Conservation (phyloP, 2,888 invertebrate genomes). For the Heteropelma amictum region DNA sequence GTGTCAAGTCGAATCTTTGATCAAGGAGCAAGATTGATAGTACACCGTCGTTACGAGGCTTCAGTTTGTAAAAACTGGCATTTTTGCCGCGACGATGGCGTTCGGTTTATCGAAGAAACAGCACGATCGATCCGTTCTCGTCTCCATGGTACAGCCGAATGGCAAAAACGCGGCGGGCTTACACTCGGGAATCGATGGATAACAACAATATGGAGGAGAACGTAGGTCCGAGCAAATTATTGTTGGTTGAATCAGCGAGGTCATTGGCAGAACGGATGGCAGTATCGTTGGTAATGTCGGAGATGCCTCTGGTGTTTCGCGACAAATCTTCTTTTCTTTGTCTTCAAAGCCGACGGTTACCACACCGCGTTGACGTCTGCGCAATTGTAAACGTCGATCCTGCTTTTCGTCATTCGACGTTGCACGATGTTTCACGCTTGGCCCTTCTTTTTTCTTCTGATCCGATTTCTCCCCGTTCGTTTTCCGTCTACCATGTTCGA, state of each 20-base stretch:
- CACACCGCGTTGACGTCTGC: slow-evolving; percentile 30
- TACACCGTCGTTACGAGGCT: not conserved
- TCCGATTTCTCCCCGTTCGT: not conserved
- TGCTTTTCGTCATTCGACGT: slow-evolving; percentile 6
- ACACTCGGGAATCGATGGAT: not conserved
- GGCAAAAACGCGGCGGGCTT: not conserved
- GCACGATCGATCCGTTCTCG: not conserved
- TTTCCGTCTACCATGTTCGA: not conserved
- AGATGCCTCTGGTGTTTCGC: not conserved
- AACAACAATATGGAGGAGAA: slow-evolving; percentile 4
- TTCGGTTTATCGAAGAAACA: not conserved
- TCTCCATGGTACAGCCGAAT: slow-evolving; percentile 5
- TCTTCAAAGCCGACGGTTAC: slow-evolving; percentile 46
- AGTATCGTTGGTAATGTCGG: not conserved
- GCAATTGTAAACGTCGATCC: slow-evolving; percentile 26
- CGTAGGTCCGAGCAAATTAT: slow-evolving; percentile 10
- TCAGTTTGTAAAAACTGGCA: slow-evolving; percentile 24
- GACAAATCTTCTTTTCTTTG: slow-evolving; percentile 48
- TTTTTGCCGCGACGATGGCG: not conserved
- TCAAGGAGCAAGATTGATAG: not conserved
- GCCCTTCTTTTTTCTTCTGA: too few species aligned
- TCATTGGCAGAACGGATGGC: not conserved
- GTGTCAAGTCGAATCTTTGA: too few species aligned
- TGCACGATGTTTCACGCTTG: too few species aligned
- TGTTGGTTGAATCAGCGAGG: slow-evolving; percentile 1